Evolutionary conservation across 2,888 invertebrate genomes (phyloP), one percentile per base, ranked within the genome.

Genomic region (Melieria crassipennis): DNA sequence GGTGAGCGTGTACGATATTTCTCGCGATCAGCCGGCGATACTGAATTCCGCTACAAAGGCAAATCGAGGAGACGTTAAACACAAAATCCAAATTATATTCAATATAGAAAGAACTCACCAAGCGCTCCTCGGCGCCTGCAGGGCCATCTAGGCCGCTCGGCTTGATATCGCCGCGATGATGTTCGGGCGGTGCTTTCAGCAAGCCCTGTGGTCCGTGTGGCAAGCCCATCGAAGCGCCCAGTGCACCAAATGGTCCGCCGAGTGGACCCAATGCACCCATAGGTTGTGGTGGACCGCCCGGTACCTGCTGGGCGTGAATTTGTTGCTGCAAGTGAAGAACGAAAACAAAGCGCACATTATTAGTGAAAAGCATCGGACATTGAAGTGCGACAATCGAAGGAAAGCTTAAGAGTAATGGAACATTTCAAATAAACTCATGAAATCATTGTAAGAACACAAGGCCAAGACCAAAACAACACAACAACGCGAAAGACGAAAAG

Each of bases 301-400:
- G 89, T 79, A 94, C 90, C 84, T 94, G 94, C 83, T 94, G 93
- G 78, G 94, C 94, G 87, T 95, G 95, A 88, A 95, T 94, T 89
- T 95, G 95, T 91, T 95, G 95, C 94, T 95, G 89, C 69, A 69
- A 52, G 48, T 67, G 50, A 6, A 42, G 50, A 11, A 50, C 50
- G 50, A 50, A 10, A 50, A 50, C 50, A 50, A 50, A 50, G 50
- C 7, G 50, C 11, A 7, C 11, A 50, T 50, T 52, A 30, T 30
- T 3, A 30, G 30, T 30, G 30, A 30, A 30, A 2, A 30, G 30
- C 1, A 30, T 30, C 30, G 30, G 30, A 30, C 30, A 30, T 30
- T 30, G 3, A 30, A 30, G 30, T 30, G 30, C 30, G 3, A 30
- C 30, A 30, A 30, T 30, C 30, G 30, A 30, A 30, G 3, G 30